Base-by-base conservation (phyloP, 2,888 invertebrate genomes). In the Leucophenga montana region DNA sequence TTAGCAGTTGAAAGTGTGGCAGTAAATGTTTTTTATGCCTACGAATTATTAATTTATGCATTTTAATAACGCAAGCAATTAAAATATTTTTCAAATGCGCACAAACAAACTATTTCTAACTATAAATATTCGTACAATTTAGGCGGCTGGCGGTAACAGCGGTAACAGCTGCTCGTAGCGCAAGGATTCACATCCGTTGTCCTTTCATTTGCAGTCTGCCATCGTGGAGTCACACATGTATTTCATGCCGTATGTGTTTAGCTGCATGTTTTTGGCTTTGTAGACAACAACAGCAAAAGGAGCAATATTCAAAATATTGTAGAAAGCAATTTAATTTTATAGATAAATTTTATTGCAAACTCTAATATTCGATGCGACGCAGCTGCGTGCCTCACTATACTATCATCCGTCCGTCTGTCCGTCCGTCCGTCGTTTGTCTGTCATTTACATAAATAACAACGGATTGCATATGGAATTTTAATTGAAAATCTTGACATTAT, bases 31-130 rank as follows among this genome's bases (percentile, higher is more conserved):
- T 27, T 16, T 27, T 22, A 18, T 57, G 31, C 22, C 22, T 9
- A 22, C n/a, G 68, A 70, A 46, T 67, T 73, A 81, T 82, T 82
- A 85, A 85, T 85, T 85, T 85, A 85, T 85, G 85, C 85, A 82
- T 85, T 85, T 84, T 85, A 85, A 85, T 85, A 85, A 83, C 74
- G 79, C 75, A 76, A 78, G 79, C 80, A 84, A 85, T 85, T 85
- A 83, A 74, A 76, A 78, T 76, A 72, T 74, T 74, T 71, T 4
- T 3, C 66, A 72, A 31, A 14, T n/a, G 11, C 59, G 31, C 14
- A 59, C 31, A 59, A 27, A 57, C 18, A 44, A 46, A 46, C 62
- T 53, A 61, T 53, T 54, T 39, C 46, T 71, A 78, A 78, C 78
- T 76, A 76, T 76, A 39, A 39, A 39, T 39, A 39, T 8, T 11